Evolutionary conservation across 2,797 vertebrate species (phyloP), one percentile per base, ranked within the genome.

Genomic region (Ctenopoma multispine): DNA sequence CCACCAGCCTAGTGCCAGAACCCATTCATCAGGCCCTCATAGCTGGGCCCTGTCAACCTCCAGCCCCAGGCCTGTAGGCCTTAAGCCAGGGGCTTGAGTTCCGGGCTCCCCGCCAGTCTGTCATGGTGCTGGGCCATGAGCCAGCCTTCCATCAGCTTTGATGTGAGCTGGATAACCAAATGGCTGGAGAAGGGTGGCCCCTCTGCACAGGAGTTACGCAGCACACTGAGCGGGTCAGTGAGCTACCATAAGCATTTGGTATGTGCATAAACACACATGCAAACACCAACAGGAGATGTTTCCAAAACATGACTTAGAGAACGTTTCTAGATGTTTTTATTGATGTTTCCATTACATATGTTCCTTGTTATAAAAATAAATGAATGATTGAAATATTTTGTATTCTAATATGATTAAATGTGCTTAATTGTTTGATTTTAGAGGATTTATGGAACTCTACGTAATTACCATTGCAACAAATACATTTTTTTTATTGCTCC

Each of bases 101-200:
- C 90, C 90, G 93, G 97, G 96, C 96, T 92, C 69, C 81, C 92
- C 89, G 96, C 97, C 97, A 98, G 96, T 90, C 94, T 96, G 96
- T 97, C 96, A 96, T 95, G 95, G 95, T 90, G 93, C 94, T 93
- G 88, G 96, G 97, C 95, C 90, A 73, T 77, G 87, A 90, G 95
- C 96, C 96, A 98, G 95, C 90, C 94, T 93, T 95, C 94, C 95
- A 95, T 94, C 92, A 93, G 90, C 95, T 96, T 96, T 98, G 96
- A 98, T 96, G 96, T 96, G 90, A 93, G 94, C 91, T 94, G 92
- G 93, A 95, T 95, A 95, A 95, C 95, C 95, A 95, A 95, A 96
- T 95, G 95, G 94, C 95, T 95, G 93, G 90, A 72, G 90, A 96
- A 94, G 95, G 94, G 95, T 96, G 95, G 95, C 94, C 94, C 90